These are phyloP conservation scores for Xestia sexstrigata DNA, from an alignment of 2,888 invertebrate genomes.

Conservation along the genomic window DNA sequence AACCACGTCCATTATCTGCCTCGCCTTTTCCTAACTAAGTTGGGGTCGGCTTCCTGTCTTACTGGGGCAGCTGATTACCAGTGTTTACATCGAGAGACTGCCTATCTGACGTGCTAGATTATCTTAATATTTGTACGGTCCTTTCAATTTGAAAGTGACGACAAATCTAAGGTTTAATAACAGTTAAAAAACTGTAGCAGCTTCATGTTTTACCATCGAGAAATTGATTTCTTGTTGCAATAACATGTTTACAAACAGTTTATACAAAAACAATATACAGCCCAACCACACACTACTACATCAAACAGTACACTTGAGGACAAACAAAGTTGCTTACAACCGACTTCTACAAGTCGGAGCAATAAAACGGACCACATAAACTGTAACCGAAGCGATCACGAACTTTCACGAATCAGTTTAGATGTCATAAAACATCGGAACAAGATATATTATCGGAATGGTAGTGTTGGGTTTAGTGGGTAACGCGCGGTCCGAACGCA, in stretches of 20 bases:
- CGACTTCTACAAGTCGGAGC: conserved; percentile 50
- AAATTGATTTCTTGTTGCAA: not conserved
- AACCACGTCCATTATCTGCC: not conserved
- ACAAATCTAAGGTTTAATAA: not conserved
- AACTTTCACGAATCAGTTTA: conserved; percentile 63
- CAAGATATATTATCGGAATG: conserved; percentile 43
- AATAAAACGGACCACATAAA: conserved; percentile 64
- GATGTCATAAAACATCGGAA: conserved; percentile 65
- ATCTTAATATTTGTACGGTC: not conserved
- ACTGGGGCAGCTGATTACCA: not conserved
- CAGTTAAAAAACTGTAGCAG: not conserved
- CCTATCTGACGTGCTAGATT: not conserved
- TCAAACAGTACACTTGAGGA: conserved; percentile 34
- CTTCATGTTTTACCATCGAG: not conserved
- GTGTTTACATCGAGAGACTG: not conserved
- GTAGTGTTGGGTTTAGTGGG: conserved; percentile 10
- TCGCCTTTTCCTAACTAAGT: not conserved
- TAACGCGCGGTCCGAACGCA: not conserved
- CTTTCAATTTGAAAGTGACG: not conserved
- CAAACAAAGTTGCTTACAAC: conserved; percentile 53
- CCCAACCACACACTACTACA: not conserved
- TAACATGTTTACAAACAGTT: not conserved
- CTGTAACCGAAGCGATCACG: conserved; percentile 52
- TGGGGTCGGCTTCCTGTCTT: not conserved
- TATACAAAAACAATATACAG: conserved; percentile 18